Conservation (phyloP, 2,113 vertebrate species). For the Oxyura jamaicensis region DNA sequence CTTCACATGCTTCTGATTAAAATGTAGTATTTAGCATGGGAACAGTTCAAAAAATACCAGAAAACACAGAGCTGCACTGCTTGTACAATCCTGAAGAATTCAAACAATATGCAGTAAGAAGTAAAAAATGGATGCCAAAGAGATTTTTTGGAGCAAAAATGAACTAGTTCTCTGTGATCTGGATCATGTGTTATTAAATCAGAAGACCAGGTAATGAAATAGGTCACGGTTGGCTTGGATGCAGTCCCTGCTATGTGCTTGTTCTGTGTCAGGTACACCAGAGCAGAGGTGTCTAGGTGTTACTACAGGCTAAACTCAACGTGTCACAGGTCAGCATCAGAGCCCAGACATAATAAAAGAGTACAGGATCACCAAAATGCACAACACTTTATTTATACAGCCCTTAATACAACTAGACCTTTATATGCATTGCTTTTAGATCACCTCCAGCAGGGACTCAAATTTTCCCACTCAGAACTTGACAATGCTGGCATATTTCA, state of each 20-base stretch:
- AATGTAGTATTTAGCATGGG: background rate
- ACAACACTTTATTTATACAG: background rate
- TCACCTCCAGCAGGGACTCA: background rate
- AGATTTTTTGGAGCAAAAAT: background rate
- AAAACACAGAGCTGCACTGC: background rate
- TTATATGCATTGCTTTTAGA: background rate
- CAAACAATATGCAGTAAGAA: background rate
- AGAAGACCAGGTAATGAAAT: background rate
- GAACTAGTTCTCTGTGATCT: background rate
- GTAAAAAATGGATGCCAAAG: background rate
- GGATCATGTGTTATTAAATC: background rate
- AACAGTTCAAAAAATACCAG: background rate
- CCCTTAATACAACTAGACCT: background rate
- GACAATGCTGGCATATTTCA: background rate
- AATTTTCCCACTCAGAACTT: background rate
- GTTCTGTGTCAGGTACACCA: background rate
- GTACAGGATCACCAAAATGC: background rate
- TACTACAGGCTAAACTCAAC: background rate
- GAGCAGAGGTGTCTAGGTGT: background rate
- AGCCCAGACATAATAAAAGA: background rate
- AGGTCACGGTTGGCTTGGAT: background rate
- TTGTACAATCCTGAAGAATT: background rate
- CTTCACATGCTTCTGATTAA: background rate
- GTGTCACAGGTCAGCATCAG: fast-evolving
- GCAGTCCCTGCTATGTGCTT: background rate